Conservation (phyloP, 2,113 vertebrate species). For the Mesitornis unicolor region DNA sequence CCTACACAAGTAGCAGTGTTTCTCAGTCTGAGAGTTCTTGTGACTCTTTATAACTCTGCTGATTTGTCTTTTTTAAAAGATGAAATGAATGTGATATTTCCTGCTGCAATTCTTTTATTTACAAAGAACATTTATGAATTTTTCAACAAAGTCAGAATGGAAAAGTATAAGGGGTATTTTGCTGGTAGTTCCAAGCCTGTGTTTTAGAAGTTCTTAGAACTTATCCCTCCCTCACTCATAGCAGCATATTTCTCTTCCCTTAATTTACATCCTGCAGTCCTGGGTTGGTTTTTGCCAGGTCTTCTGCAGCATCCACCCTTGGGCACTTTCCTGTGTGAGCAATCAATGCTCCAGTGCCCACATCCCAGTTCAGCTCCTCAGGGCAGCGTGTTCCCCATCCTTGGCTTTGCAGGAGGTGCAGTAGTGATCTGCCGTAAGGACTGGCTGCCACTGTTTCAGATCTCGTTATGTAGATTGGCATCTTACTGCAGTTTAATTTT, state of each 20-base stretch:
- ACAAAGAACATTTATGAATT: background rate
- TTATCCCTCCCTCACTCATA: background rate
- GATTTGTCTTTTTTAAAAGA: background rate
- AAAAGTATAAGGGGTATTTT: background rate
- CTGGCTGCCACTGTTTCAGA: background rate
- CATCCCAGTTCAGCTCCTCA: background rate
- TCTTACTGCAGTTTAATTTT: background rate
- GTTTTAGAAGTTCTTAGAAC: background rate
- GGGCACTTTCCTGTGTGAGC: accelerated
- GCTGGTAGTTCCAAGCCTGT: background rate
- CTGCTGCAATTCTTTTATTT: background rate
- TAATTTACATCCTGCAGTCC: background rate
- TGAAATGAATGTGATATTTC: background rate
- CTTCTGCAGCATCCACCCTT: background rate
- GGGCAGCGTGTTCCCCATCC: accelerated
- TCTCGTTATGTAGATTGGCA: background rate
- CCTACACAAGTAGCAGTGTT: background rate
- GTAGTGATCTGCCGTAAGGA: background rate
- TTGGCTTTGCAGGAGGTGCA: background rate
- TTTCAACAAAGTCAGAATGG: background rate
- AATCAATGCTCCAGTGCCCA: background rate
- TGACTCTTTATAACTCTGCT: background rate
- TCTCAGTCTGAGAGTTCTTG: background rate
- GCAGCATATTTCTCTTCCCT: background rate
- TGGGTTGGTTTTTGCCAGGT: background rate